phyloP scores from a whole-genome alignment of 64 coral and sea anemone genomes.

The Orbicella faveolata region DNA sequence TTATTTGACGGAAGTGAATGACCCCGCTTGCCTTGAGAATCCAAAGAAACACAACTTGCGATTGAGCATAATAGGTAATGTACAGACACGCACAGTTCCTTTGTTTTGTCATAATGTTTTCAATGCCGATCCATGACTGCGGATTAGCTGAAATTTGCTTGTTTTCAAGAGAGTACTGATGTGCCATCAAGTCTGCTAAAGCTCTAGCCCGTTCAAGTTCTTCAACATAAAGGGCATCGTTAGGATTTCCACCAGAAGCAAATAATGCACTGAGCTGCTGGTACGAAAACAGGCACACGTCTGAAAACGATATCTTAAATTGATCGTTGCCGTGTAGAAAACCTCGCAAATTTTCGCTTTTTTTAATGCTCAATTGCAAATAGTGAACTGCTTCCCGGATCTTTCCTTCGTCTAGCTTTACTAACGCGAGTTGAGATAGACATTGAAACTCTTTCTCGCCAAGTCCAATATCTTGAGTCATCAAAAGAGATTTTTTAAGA shows the following conservation, averaged over 20 bases:
- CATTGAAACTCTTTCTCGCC: neutral
- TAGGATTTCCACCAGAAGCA: neutral
- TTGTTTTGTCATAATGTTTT: neutral
- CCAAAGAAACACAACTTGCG: neutral
- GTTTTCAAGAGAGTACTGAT: neutral
- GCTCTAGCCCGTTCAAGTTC: conserved; percentile 3
- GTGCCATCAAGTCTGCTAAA: neutral
- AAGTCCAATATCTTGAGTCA: neutral
- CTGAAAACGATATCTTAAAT: neutral
- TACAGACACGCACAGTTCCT: neutral
- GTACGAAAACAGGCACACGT: neutral
- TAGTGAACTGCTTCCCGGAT: neutral
- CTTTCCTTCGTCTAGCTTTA: neutral
- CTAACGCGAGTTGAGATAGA: too few relatives aligned
- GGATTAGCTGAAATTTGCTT: neutral
- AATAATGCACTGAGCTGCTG: neutral
- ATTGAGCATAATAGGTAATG: neutral
- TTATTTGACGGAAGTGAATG: neutral
- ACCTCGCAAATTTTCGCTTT: neutral
- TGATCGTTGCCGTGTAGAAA: neutral
- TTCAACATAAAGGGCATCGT: neutral
- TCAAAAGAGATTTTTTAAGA: too few relatives aligned
- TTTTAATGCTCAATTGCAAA: neutral
- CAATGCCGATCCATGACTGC: neutral
- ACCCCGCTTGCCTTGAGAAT: neutral